Evolutionary conservation across 1,140 invertebrate genomes (phyloP), one percentile per base, ranked within the genome.

Genomic region (Drosophila fuyamai): DNA sequence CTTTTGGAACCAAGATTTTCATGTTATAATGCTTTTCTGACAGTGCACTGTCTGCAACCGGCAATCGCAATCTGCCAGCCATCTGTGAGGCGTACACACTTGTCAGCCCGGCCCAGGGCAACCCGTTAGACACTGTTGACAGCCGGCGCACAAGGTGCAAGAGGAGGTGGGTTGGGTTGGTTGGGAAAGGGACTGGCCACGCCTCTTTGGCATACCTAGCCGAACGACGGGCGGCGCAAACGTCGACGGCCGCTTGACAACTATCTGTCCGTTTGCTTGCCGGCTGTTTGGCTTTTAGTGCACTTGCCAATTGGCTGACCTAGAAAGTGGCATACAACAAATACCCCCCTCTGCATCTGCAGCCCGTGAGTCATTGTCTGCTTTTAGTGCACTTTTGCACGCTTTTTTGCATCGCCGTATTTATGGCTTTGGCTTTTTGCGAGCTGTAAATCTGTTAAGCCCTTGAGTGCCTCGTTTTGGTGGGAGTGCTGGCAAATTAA

Each of bases 81-180:
- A 86, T 82, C 83, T 86, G 83, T 54, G 79, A 80, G 83, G 83
- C 83, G 83, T 88, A 70, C 84, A 89, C 84, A 88, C 84, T 86
- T 89, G 83, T 86, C 83, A 86, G 79, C 46, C 62, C 66, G 79
- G 53, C 68, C 66, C 68, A 71, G 53, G 68, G 53, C 68, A 70
- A 71, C 51, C 76, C 83, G 83, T 76, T 82, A 88, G 83, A 79
- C 83, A 83, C 75, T 86, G 83, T 88, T 86, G 83, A 89, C 83
- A 86, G 84, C 51, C 70, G 48, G 43, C 54, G 16, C 60, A 66
- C 76, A 65, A 82, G 81, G 80, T 82, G 80, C 80, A 82, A 47
- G 60, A 41, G 59, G 14, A 38, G 63, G 5, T 4, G 1, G 10
- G 10, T 6, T 8, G 16, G 59, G 16, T 14, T 29, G 12, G 5